Evolutionary conservation across 35 echinoderm and acorn worm genomes (phyloP), one percentile per base, ranked within the genome.

Genomic region (Strongylocentrotus purpuratus): DNA sequence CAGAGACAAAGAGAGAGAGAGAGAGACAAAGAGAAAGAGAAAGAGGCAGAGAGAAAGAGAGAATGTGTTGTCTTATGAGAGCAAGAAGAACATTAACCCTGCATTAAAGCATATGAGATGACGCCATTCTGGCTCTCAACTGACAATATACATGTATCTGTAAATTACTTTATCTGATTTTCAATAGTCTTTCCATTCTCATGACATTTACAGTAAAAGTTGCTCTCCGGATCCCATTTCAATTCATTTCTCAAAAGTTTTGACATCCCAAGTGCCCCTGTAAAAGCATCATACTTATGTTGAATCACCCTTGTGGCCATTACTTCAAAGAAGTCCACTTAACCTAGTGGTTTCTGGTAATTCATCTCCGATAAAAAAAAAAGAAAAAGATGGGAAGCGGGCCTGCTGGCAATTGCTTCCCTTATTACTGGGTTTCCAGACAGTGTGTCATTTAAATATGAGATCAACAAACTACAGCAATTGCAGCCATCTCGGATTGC

Each of bases 371-470:
- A 55, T 12, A 55, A 12, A 55, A 55, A 55, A 41, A 41, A 59
- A 11, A 17, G 11, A 14, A 59, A 59, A 59, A 59, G 1, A 59
- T 78, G 65, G 65, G 65, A 78, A 78, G 20, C 65, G 0, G 65
- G 65, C 65, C 65, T 78, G 65, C 65, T 78, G 65, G 65, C 65
- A 78, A 78, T 78, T 78, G 65, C 65, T 78, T 78, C n/a, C 65
- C 65, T 78, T 78, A 78, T 78, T 78, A 78, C 65, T 78, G 65
- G 25, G 65, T 78, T 78, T 78, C 65, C 65, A 78, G 65, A 78
- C 65, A 78, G 65, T 78, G 65, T 78, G 65, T 78, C 65, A 78
- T 78, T 78, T 78, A 78, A 78, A 78, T 78, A 78, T 78, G 65
- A n/a, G 65, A 78, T 78, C 65, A 78, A 78, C 65, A 78, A 78